These are phyloP conservation scores for Upupa epops DNA, from an alignment of 2,113 vertebrate species.

Conservation along the genomic window DNA sequence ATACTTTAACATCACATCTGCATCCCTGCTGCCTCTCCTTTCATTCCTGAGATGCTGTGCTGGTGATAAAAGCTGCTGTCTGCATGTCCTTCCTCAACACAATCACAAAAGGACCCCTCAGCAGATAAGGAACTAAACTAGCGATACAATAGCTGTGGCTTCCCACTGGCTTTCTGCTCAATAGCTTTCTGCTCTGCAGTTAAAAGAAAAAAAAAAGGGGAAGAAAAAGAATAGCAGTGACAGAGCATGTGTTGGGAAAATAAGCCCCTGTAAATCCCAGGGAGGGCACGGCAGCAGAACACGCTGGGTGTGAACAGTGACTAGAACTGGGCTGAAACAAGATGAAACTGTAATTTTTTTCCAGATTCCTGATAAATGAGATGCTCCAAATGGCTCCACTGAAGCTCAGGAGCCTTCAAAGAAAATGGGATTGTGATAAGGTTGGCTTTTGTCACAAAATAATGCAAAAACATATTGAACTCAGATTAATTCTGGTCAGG, in stretches of 20 bases:
- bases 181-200: slow-evolving; percentile 48
- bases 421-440: not conserved
- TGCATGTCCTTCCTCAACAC: slow-evolving; percentile 57
- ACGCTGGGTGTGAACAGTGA: not conserved
- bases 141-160: slow-evolving; percentile 61
- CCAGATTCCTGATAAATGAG: not conserved
- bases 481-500: not conserved
- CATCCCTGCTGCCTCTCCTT: slow-evolving; percentile 61
- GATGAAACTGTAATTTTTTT: not conserved
- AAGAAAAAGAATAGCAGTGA: not conserved
- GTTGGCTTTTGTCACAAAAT: not conserved
- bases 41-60: slow-evolving; percentile 47
- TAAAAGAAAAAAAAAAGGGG: not conserved
- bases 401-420: not conserved
- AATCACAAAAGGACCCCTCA: slow-evolving; percentile 62
- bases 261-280: slow-evolving; percentile 43
- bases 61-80: slow-evolving; percentile 52
- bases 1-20: slow-evolving; percentile 57
- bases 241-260: slow-evolving; percentile 43
- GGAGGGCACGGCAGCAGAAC: slow-evolving; percentile 3
- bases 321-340: not conserved
- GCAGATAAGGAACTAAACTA: slow-evolving; percentile 64
- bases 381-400: not conserved
- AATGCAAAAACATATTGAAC: not conserved
- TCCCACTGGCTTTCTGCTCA: slow-evolving; percentile 65